A percentile compares a stretch with the other conserved stretches of the same genome.
Conservation (phyloP, 2,888 invertebrate genomes). For the Protonemura montana region DNA sequence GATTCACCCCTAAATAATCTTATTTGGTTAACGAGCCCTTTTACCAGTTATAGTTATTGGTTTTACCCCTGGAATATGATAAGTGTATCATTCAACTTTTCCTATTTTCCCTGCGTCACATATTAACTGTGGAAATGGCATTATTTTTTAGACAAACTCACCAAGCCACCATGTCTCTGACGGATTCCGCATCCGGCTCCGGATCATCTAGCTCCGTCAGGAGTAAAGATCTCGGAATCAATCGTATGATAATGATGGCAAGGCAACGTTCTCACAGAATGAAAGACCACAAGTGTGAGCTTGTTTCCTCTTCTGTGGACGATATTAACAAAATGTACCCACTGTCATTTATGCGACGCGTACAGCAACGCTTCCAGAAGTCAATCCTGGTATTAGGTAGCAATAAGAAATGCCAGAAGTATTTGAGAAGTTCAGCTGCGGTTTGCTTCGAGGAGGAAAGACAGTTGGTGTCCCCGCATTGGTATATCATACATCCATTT, state of each 20-base stretch:
- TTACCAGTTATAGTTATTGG: no score
- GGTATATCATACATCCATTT: slow-evolving; percentile 58
- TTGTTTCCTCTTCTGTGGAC: neutral
- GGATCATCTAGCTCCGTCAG: neutral
- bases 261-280: neutral
- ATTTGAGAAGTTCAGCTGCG: slow-evolving; percentile 56
- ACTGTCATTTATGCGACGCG: slow-evolving; percentile 50
- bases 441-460: slow-evolving; percentile 56
- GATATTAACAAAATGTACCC: neutral
- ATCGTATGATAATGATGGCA: neutral
- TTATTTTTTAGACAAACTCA: neutral
- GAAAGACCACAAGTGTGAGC: slow-evolving; percentile 29
- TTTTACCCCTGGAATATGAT: no score
- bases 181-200: neutral
- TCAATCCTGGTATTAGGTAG: slow-evolving; percentile 54
- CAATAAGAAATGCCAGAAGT: slow-evolving; percentile 54
- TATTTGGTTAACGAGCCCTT: no score
- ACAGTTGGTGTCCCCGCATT: slow-evolving; percentile 54
- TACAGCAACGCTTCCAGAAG: slow-evolving; percentile 55
- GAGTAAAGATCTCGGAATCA: neutral
- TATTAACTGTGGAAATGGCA: neutral
- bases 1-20: no score
- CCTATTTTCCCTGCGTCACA: no score
- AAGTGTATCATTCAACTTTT: no score
- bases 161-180: neutral